Conservation (phyloP, 2,113 vertebrate genomes). For the Orientallactaga bullata region DNA sequence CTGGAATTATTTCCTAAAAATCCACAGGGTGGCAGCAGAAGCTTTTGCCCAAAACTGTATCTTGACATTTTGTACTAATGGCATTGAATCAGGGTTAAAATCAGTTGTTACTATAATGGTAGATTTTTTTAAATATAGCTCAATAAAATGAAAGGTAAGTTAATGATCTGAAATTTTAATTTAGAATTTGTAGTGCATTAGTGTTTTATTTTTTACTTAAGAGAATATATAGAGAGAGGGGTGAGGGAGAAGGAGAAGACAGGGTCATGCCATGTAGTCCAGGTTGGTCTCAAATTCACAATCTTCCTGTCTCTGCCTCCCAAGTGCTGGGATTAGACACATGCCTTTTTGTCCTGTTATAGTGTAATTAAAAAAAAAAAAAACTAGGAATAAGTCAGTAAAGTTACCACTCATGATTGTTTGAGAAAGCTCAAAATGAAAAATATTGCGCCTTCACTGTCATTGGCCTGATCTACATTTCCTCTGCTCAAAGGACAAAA, state of each 20-base stretch:
- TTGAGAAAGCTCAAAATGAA: neutral
- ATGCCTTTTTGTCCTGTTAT: neutral
- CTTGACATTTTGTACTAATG: neutral
- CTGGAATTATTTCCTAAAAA: neutral
- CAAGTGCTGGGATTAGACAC: neutral
- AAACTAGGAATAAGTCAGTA: neutral
- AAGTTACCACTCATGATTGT: neutral
- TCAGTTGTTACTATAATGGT: neutral
- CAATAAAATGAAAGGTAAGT: too few relatives aligned
- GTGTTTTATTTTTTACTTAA: neutral
- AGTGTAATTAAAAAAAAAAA: neutral
- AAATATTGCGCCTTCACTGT: neutral
- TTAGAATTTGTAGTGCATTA: neutral
- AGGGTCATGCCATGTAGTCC: too few relatives aligned
- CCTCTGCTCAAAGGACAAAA: conserved; percentile 6
- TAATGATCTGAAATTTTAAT: neutral
- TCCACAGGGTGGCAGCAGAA: conserved; percentile 85
- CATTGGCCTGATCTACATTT: neutral
- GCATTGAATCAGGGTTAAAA: neutral
- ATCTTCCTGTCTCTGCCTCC: neutral
- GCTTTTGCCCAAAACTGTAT: neutral
- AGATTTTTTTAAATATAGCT: conserved; percentile 4
- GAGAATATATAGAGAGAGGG: neutral
- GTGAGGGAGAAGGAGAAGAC: neutral
- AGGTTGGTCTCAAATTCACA: neutral